These are phyloP conservation scores for Caenorhabditis zanzibari DNA, from an alignment of 2,888 invertebrate species.

Conservation along the genomic window DNA sequence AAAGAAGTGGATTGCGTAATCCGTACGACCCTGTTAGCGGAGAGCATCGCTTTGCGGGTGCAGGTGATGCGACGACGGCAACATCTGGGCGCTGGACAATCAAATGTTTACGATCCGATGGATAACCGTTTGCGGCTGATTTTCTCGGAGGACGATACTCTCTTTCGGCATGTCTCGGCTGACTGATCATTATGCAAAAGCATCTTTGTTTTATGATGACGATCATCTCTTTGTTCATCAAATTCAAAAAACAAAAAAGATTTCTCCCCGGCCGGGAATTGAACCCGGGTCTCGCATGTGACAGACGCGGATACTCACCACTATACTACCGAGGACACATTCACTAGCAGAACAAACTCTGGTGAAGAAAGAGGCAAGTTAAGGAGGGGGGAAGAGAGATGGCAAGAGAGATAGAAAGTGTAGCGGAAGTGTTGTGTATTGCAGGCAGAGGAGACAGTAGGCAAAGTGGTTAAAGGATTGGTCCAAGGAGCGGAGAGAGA, in stretches of 20 bases:
- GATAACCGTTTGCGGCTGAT: constrained; percentile 43
- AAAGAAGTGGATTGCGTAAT: constrained; percentile 60
- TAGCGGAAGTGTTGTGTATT: background rate
- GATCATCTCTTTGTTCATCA: constrained; percentile 32
- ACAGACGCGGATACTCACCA: constrained; percentile 82
- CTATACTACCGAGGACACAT: constrained; percentile 80
- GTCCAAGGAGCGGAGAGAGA: too few relatives aligned
- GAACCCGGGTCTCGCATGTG: constrained; percentile 83
- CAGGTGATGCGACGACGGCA: constrained; percentile 54
- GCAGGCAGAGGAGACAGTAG: background rate
- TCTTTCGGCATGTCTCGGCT: constrained; percentile 36
- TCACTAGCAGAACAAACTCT: constrained; percentile 2
- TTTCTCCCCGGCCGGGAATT: constrained; percentile 82
- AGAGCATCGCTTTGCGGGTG: constrained; percentile 10
- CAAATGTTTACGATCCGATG: constrained; percentile 67
- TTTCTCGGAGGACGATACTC: constrained; percentile 15
- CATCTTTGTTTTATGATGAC: background rate
- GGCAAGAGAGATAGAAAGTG: background rate
- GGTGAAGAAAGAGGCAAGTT: constrained; percentile 1
- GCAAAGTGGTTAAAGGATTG: too few relatives aligned
- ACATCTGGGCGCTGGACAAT: constrained; percentile 63
- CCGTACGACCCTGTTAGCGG: constrained; percentile 32
- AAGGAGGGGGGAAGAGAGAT: background rate
- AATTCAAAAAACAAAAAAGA: constrained; percentile 42
- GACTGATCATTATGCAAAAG: constrained; percentile 42